These are phyloP conservation scores for Pseudachorutes palmiensis DNA, from an alignment of 1,140 invertebrate species.

Conservation along the genomic window DNA sequence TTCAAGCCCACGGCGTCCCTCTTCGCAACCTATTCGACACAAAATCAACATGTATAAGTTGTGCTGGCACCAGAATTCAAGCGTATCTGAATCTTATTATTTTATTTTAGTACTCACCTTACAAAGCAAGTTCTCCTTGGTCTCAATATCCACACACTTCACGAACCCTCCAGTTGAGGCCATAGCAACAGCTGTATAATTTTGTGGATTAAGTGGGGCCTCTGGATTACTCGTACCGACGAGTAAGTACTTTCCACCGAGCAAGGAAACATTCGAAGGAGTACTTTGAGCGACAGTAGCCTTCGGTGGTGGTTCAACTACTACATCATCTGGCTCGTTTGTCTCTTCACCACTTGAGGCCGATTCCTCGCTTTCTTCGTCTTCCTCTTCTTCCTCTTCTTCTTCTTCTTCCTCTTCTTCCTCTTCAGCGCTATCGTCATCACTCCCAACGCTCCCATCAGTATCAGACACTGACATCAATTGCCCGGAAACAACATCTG, in stretches of 20 bases:
- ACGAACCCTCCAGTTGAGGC: conserved; percentile 52
- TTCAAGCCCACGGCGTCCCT: conserved; percentile 21
- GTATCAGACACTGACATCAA: too few species aligned
- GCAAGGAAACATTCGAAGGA: conserved; percentile 49
- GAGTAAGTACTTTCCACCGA: conserved; percentile 66
- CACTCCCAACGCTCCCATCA: too few species aligned
- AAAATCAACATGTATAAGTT: not conserved
- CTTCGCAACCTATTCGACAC: conserved; percentile 8
- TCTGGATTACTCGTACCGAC: too few species aligned
- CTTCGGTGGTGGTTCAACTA: too few species aligned
- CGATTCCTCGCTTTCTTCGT: too few species aligned
- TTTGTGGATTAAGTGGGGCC: conserved; percentile 40
- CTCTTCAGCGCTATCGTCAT: too few species aligned
- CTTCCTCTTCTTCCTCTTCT: too few species aligned
- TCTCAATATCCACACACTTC: conserved; percentile 67
- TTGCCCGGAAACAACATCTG: too few species aligned
- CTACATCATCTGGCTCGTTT: too few species aligned
- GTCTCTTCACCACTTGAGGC: too few species aligned
- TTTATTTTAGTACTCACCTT: conserved; percentile 67
- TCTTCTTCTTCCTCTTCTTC: too few species aligned
- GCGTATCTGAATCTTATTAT: too few species aligned
- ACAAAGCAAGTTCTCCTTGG: conserved; percentile 66
- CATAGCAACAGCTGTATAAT: not conserved
- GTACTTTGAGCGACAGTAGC: not conserved
- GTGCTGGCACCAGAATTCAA: not conserved